Evolutionary conservation across 2,113 vertebrate species (phyloP), one percentile per base, ranked within the genome.

Genomic region (Macheiramphus alcinus): DNA sequence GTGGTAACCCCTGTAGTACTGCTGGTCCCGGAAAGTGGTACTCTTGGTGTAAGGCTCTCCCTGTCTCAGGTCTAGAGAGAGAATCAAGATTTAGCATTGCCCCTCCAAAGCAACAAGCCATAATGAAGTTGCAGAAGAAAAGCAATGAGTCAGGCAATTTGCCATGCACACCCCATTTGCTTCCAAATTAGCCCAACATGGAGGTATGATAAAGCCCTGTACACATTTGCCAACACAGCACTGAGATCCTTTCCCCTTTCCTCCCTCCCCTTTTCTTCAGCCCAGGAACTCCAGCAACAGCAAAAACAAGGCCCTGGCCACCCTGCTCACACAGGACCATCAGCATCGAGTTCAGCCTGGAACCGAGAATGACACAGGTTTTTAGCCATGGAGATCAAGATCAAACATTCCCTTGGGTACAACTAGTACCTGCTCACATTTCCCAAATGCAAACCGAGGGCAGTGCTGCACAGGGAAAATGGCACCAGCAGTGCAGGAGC

Each of bases 1-100:
- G 29, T 72, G 96, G 56, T 88, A 95, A 34, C 97, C 98, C 26
- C 5, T 53, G 79, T 94, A 90, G 89, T 97, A 94, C 55, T 95
- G 97, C 42, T 91, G 98, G 22, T 94, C 93, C 74, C 3, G 74
- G 38, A 97, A 76, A 36, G 47, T 72, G 88, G 94, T 66, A 4
- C 56, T 76, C 95, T 82, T 90, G 47, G 50, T 4, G 0, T 97
- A 86, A 80, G 95, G 74, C 73, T 97, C 94, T 58, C 78, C 82
- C 55, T 87, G 95, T 65, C 97, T 97, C 65, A 66, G 79, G 43
- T 93, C 98, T 98, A 86, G 74, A 93, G 96, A 89, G 62, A 79
- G 79, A 97, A 94, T 23, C 11, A 52, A 95, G 86, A 68, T 43
- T 50, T 47, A 91, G 45, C 4, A 1, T n/a, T 26, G 42, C 14